Evolutionary conservation across 2,797 vertebrate species (phyloP), one percentile per base, ranked within the genome.

Genomic region (Danio tinwini): DNA sequence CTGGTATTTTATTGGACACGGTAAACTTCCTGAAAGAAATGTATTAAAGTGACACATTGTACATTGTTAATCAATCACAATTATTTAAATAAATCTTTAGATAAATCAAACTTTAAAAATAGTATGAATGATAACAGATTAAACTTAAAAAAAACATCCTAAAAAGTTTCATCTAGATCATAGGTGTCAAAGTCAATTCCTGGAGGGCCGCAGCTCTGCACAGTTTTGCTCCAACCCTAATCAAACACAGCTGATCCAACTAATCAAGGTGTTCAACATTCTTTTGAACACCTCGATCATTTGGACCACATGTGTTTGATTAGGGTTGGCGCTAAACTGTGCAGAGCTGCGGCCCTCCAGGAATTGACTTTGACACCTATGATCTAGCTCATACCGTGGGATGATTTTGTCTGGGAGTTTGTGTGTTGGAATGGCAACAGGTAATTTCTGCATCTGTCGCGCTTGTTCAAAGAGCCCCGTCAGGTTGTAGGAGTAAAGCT

Each of bases 371-470:
- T 29, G 3, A 29, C 29, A 29, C 29, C 3, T 29, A 29, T 29
- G 29, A 13, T 13, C 2, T 21, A n/a, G 71, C 55, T 72, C 29
- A 29, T 91, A 96, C 95, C 95, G 94, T 69, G 95, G 94, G 86
- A 98, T 95, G 90, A 99, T 99, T 90, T 96, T 94, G 89, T 98
- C 96, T 82, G 97, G 97, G 81, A 99, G 96, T 85, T 95, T 97
- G 89, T 98, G 97, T 82, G 97, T 96, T 88, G 96, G 97, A 93
- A 99, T 99, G 89, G 97, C 90, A 87, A 98, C 96, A 6, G 97
- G 97, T 87, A 98, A 89, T 90, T 97, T 98, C 75, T 96, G 96
- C 93, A 98, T 94, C 92, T 98, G 97, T 77, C 96, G 91, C 88
- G 97, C 97, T 88, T 98, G 97, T 89, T 98, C 97, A 85, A 98